Evolutionary conservation across 2,888 invertebrate genomes (phyloP).

Genomic region (Agrilus cyanescens): DNA sequence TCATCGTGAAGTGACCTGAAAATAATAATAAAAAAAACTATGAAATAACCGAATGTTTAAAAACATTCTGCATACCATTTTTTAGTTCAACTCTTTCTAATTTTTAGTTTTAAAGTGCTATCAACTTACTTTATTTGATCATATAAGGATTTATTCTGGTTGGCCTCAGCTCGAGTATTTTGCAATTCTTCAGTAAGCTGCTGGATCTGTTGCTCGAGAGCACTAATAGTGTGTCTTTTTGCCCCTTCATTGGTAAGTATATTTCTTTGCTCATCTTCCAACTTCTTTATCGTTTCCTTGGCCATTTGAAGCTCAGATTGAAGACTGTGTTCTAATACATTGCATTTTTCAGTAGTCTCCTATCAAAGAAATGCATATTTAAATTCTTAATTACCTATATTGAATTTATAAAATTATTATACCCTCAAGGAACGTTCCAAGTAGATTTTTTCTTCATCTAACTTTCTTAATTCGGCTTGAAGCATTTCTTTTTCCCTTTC

Average conservation of each 20-base stretch:
- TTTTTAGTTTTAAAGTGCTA: background rate
- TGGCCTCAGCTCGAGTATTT: conserved; percentile 40
- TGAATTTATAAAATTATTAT: too few relatives aligned
- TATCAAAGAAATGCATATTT: background rate
- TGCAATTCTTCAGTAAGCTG: conserved; percentile 39
- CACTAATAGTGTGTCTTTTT: conserved; percentile 39
- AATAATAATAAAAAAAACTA: conserved; percentile 1
- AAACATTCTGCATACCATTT: background rate
- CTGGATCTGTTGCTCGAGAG: conserved; percentile 45
- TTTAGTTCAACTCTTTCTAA: too few relatives aligned
- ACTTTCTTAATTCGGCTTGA: conserved; percentile 41
- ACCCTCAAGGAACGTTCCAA: too few relatives aligned
- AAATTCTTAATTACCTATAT: too few relatives aligned
- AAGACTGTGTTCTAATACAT: too few relatives aligned
- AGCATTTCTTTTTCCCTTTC: conserved; percentile 45
- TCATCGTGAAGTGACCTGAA: conserved; percentile 61
- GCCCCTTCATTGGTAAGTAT: conserved; percentile 39
- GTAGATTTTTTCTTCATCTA: conserved; percentile 44
- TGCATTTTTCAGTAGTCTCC: conserved; percentile 1
- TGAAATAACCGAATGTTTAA: background rate
- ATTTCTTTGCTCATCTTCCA: conserved; percentile 46
- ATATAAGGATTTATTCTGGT: conserved; percentile 41
- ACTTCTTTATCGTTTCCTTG: conserved; percentile 34
- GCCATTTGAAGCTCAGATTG: conserved; percentile 18
- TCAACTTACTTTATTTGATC: conserved; percentile 44